A percentile compares a stretch with the other conserved stretches of the same genome.
Evolutionary conservation across 2,113 vertebrate genomes (phyloP).

Genomic region (Panurus biarmicus): DNA sequence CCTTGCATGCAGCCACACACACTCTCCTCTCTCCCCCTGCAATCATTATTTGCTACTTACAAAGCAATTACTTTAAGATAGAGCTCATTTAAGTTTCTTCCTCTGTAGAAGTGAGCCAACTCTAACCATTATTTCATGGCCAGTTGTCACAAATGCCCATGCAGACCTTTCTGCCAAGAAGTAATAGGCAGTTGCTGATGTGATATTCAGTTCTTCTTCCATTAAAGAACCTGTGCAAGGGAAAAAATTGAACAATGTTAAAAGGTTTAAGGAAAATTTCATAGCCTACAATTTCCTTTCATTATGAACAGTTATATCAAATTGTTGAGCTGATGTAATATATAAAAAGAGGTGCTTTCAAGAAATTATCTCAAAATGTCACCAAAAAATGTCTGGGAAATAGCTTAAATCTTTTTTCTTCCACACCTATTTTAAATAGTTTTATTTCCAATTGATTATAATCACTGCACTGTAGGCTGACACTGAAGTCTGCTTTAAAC

Average conservation of each 20-base stretch:
- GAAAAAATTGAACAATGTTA: background rate
- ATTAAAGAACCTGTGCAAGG: background rate
- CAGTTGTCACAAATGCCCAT: constrained; percentile 31
- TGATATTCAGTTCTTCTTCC: background rate
- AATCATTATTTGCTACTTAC: background rate
- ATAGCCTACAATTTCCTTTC: constrained; percentile 36
- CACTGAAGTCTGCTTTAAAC: background rate
- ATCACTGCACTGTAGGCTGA: background rate
- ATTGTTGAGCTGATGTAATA: constrained; percentile 18
- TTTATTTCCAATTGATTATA: constrained; percentile 26
- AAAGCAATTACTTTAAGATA: constrained; percentile 2
- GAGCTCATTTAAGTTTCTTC: background rate
- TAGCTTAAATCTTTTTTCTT: background rate
- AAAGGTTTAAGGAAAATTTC: constrained; percentile 10
- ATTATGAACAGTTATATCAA: constrained; percentile 32
- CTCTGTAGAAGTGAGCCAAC: background rate
- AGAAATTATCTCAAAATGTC: constrained; percentile 10
- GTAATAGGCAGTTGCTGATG: constrained; percentile 22
- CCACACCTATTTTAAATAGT: background rate
- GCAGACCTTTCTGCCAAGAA: constrained; percentile 16
- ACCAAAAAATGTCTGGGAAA: background rate
- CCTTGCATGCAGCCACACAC: background rate
- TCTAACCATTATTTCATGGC: constrained; percentile 28
- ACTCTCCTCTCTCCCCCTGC: background rate
- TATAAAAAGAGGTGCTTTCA: background rate